Base-by-base conservation (phyloP, 2,888 invertebrate genomes). In the Poecilobothrus nobilitatus region DNA sequence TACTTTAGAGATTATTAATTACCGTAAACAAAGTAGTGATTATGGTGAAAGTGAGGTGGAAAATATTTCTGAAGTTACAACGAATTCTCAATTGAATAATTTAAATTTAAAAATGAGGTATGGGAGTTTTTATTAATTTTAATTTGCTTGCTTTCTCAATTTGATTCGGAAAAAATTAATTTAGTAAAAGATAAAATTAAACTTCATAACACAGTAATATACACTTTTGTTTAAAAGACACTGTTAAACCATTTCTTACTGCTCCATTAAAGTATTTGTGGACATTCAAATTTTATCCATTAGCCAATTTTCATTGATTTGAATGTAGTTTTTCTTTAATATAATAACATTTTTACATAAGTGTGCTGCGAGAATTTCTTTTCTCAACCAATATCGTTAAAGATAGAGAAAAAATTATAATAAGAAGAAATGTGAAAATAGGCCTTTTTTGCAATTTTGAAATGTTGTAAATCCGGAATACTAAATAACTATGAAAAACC, bases 41-140 rank as follows among this genome's bases (percentile, higher is more conserved):
- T n/a, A n/a, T 70, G 72, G 41, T n/a, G n/a, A n/a, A n/a, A n/a
- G n/a, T n/a, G n/a, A n/a, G n/a, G n/a, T n/a, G n/a, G 70, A 65
- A 37, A 74, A 74, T 62, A 70, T 71, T 21, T 70, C 69, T 9
- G 64, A 69, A 21, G n/a, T 41, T 63, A 72, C 73, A 64, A 65
- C 70, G 44, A 12, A 15, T 27, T 21, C 65, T 20, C 67, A 69
- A 21, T 21, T 69, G 4, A 22, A 37, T 10, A 69, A 69, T 2
- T 64, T 41, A 21, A 33, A 67, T 33, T 67, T 73, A 71, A 71
- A 67, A 41, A 67, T 61, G 61, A 61, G n/a, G 61, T 61, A n/a
- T 61, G 61, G 61, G 61, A 8, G n/a, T 61, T 61, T 61, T 61
- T 61, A 61, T n/a, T 61, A n/a, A 61, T 61, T n/a, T 61, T 61